phyloP scores from a whole-genome alignment of 2,113 vertebrate species.

The Notothenia coriiceps region DNA sequence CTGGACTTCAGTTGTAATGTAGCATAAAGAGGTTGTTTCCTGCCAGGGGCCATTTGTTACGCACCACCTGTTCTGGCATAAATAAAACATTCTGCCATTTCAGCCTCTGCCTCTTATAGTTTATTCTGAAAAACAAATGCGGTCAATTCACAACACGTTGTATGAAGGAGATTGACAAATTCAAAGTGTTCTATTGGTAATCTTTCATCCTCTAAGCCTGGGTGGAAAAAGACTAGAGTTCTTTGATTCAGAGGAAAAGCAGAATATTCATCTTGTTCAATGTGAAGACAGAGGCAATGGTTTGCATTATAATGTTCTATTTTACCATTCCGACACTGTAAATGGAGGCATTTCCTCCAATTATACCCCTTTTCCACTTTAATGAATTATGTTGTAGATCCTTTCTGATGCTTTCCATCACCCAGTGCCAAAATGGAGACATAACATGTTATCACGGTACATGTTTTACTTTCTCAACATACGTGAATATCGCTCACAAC shows the following conservation, averaged over 20 bases:
- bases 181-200: neutral
- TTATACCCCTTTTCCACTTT: neutral
- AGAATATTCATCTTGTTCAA: conserved; percentile 18
- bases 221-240: too few species aligned
- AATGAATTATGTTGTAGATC: too few species aligned
- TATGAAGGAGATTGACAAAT: neutral
- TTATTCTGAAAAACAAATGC: neutral
- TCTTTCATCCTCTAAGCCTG: too few species aligned
- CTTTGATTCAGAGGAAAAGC: conserved; percentile 6
- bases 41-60: conserved; percentile 5
- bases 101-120: neutral
- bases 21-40: conserved; percentile 5
- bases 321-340: neutral
- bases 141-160: neutral
- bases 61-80: conserved; percentile 26
- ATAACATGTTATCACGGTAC: too few species aligned
- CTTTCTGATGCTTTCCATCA: too few species aligned
- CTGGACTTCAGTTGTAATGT: neutral
- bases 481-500: too few species aligned
- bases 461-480: too few species aligned
- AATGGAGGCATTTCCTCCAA: conserved; percentile 1
- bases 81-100: conserved; percentile 34
- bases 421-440: too few species aligned
- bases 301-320: conserved; percentile 9
- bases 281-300: conserved; percentile 4